Conservation (phyloP, 2,888 invertebrate genomes). For the Ptilodon capucinus region DNA sequence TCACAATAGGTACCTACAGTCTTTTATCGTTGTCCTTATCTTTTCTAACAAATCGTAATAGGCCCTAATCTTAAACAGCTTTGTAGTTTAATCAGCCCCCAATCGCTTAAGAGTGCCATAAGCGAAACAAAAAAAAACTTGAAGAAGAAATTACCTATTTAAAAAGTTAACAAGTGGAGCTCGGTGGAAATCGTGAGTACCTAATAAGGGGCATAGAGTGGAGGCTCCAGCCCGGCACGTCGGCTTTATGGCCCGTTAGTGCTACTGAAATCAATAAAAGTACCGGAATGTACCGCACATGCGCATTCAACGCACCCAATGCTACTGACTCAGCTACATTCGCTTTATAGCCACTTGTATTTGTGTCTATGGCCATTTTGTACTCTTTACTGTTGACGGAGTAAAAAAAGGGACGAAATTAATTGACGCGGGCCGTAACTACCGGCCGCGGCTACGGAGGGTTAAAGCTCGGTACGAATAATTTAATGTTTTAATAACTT, state of each 20-base stretch:
- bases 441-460: slow-evolving; percentile 41
- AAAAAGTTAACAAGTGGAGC: slow-evolving; percentile 76
- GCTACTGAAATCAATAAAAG: slow-evolving; percentile 89
- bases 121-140: slow-evolving; percentile 35
- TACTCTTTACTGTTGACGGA: slow-evolving; percentile 73
- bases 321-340: slow-evolving; percentile 80
- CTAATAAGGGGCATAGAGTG: slow-evolving; percentile 77
- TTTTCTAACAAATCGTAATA: slow-evolving; percentile 19
- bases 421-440: slow-evolving; percentile 61
- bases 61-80: slow-evolving; percentile 21
- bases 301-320: slow-evolving; percentile 65
- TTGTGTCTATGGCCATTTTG: slow-evolving; percentile 79
- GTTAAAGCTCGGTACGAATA: slow-evolving; percentile 34
- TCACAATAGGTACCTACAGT: background rate
- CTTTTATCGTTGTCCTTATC: background rate
- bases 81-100: slow-evolving; percentile 26
- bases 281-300: slow-evolving; percentile 83
- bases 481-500: slow-evolving; percentile 35
- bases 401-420: slow-evolving; percentile 67
- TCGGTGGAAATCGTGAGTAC: slow-evolving; percentile 73
- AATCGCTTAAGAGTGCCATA: slow-evolving; percentile 23
- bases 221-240: slow-evolving; percentile 76
- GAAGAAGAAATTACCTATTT: slow-evolving; percentile 48
- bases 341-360: slow-evolving; percentile 82
- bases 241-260: slow-evolving; percentile 84